phyloP scores from a whole-genome alignment of 2,113 vertebrate species.

The Philantomba maxwellii region DNA sequence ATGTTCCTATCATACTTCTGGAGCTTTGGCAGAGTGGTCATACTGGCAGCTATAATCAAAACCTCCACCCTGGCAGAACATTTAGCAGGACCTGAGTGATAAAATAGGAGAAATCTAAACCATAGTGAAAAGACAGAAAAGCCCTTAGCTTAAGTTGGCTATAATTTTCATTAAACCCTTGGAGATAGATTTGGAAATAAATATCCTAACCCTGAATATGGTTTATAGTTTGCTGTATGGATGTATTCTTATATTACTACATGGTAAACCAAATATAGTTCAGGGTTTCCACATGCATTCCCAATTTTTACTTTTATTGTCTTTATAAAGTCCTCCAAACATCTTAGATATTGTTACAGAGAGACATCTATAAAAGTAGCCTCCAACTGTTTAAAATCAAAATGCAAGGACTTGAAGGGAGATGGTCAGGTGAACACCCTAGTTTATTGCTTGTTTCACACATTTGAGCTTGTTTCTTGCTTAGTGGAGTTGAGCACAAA shows the following conservation, averaged over 20 bases:
- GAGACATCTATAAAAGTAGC: not conserved
- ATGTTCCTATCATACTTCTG: not conserved
- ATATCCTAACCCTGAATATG: not conserved
- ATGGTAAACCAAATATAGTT: not conserved
- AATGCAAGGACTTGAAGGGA: not conserved
- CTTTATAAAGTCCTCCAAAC: not conserved
- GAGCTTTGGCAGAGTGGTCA: not conserved
- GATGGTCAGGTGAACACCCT: not conserved
- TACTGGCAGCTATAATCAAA: not conserved
- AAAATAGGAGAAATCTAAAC: not conserved
- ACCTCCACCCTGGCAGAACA: not conserved
- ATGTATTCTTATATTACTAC: slow-evolving; percentile 5
- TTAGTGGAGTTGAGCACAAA: not conserved
- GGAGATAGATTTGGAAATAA: slow-evolving; percentile 17
- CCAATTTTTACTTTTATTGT: slow-evolving; percentile 4
- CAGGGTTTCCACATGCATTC: not conserved
- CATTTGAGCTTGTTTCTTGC: not conserved
- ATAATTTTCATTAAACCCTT: slow-evolving; percentile 3
- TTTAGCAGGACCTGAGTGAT: not conserved
- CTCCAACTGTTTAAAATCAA: slow-evolving; percentile 30
- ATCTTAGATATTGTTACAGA: slow-evolving; percentile 27
- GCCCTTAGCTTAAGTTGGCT: not conserved
- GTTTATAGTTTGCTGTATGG: not conserved
- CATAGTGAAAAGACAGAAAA: not conserved
- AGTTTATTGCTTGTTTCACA: not conserved